phyloP scores from a whole-genome alignment of 2,797 vertebrate genomes.

The Macroramphosus scolopax region DNA sequence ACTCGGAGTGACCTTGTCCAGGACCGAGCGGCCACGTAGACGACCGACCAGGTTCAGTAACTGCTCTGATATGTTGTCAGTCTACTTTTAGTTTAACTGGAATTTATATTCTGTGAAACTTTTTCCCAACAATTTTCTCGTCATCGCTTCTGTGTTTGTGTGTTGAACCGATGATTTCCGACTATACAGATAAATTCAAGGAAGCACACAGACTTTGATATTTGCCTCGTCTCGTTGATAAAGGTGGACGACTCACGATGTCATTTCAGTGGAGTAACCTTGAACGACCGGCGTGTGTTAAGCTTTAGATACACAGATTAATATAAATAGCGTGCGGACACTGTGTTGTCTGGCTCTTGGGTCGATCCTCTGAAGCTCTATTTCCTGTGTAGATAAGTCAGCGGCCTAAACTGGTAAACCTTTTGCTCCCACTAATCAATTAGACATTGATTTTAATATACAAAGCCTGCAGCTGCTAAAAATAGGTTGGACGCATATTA shows the following conservation, averaged over 20 bases:
- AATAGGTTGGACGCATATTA: not conserved
- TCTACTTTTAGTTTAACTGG: not conserved
- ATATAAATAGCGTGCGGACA: not conserved
- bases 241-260: no score
- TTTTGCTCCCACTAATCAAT: not conserved
- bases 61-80: slow-evolving; percentile 13
- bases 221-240: no score
- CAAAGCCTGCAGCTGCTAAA: not conserved
- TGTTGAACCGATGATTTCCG: no score
- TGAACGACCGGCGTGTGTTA: no score
- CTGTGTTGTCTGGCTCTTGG: not conserved
- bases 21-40: slow-evolving; percentile 29
- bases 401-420: not conserved
- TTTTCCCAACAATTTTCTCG: not conserved
- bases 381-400: slow-evolving; percentile 21
- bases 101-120: not conserved
- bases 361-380: not conserved
- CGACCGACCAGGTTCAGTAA: slow-evolving; percentile 54
- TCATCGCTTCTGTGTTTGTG: not conserved
- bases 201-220: no score
- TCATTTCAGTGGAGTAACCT: not conserved
- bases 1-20: slow-evolving; percentile 15
- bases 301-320: no score
- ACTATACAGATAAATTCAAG: no score
- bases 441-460: not conserved